Evolutionary conservation across 2,113 vertebrate species (phyloP).

Genomic region (Phaetusa simplex): DNA sequence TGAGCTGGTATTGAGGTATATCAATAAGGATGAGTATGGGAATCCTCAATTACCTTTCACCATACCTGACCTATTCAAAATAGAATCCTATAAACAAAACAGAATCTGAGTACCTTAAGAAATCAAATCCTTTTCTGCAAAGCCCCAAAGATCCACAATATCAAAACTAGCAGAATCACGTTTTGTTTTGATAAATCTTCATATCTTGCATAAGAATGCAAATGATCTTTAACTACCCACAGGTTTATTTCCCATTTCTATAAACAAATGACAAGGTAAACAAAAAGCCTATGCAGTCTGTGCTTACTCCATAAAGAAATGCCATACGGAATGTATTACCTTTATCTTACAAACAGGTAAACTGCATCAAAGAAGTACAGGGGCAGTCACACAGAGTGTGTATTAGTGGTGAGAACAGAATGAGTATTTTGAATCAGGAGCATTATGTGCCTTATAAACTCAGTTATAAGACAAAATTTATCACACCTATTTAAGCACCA

Average conservation of each 20-base stretch:
- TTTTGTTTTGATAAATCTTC: not conserved
- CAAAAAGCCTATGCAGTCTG: not conserved
- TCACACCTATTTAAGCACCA: conserved; percentile 15
- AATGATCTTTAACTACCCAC: not conserved
- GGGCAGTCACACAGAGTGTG: not conserved
- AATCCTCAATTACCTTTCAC: not conserved
- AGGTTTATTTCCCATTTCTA: not conserved
- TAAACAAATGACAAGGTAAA: not conserved
- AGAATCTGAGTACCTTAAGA: not conserved
- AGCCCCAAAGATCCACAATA: not conserved
- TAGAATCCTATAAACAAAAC: not conserved
- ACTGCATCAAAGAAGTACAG: not conserved
- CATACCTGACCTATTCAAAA: not conserved
- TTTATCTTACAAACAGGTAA: not conserved
- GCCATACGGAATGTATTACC: not conserved
- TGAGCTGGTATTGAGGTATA: not conserved
- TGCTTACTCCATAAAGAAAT: not conserved
- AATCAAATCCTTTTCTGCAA: not conserved
- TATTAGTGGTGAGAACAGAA: not conserved
- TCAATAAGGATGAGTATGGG: not conserved
- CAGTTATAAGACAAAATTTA: not conserved
- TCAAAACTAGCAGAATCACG: not conserved
- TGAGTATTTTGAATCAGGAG: not conserved
- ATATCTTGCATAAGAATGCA: not conserved
- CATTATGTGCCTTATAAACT: not conserved